Evolutionary conservation across 2,888 invertebrate species (phyloP).

Genomic region (Rhagonycha lutea): DNA sequence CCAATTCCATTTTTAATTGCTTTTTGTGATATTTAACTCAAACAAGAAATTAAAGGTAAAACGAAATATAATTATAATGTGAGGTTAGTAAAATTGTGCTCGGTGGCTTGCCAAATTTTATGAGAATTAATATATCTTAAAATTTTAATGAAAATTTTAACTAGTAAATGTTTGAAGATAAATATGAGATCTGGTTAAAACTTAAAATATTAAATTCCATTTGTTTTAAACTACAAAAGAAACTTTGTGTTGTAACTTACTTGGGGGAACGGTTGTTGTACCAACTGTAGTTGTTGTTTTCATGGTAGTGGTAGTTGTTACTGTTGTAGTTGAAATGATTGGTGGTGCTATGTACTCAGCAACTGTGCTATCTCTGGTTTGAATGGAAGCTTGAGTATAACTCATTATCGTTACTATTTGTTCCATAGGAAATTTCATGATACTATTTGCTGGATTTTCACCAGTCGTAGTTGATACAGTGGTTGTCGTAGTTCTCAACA

Average conservation of each 20-base stretch:
- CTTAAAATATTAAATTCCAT: not conserved
- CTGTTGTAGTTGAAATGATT: conserved; percentile 51
- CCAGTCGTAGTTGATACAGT: conserved; percentile 38
- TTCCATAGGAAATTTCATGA: conserved; percentile 32
- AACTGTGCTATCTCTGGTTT: conserved; percentile 54
- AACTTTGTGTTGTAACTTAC: conserved; percentile 50
- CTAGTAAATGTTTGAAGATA: too few species aligned
- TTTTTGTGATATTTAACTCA: too few species aligned
- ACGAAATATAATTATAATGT: too few species aligned
- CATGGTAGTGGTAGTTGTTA: conserved; percentile 58
- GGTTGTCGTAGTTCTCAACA: conserved; percentile 56
- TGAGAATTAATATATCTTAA: not conserved
- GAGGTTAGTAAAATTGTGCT: too few species aligned
- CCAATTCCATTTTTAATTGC: too few species aligned
- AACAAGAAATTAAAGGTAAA: too few species aligned
- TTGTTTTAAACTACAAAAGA: not conserved
- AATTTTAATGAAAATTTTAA: not conserved
- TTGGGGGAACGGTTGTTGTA: conserved; percentile 62
- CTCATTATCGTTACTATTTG: conserved; percentile 45
- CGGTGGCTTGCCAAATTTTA: too few species aligned
- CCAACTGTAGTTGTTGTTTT: conserved; percentile 65
- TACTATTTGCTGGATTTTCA: conserved; percentile 13
- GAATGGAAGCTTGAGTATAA: conserved; percentile 49
- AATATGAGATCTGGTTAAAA: not conserved
- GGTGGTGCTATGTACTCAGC: conserved; percentile 56